Evolutionary conservation across 2,797 vertebrate genomes (phyloP).

Genomic region (Triplophysa bombifrons): DNA sequence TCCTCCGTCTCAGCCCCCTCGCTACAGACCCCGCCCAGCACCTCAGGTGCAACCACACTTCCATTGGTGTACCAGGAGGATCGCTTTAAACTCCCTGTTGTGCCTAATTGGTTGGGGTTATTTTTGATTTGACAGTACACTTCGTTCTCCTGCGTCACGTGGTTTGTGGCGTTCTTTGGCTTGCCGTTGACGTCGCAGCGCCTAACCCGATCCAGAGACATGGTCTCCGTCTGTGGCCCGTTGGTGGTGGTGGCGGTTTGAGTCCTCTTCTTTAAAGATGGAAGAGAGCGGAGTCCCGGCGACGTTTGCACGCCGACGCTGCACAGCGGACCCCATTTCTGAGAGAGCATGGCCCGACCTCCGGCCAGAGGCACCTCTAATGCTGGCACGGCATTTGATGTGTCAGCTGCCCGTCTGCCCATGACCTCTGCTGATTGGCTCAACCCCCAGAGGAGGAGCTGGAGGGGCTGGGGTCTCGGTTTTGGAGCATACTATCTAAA

Average conservation of each 20-base stretch:
- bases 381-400: conserved; percentile 79
- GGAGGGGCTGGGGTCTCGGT: conserved; percentile 56
- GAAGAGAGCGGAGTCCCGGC: conserved; percentile 89
- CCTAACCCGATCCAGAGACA: conserved; percentile 57
- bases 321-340: conserved; percentile 80
- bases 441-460: conserved; percentile 79
- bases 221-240: conserved; percentile 62
- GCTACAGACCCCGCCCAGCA: conserved; percentile 76
- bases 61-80: conserved; percentile 76
- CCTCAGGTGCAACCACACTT: conserved; percentile 77
- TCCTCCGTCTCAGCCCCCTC: conserved; percentile 66
- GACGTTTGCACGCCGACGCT: conserved; percentile 95
- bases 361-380: conserved; percentile 77
- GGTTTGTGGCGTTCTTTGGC: conserved; percentile 75
- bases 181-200: conserved; percentile 65
- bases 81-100: conserved; percentile 63
- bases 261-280: conserved; percentile 82
- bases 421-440: conserved; percentile 71
- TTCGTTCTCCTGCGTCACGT: conserved; percentile 71
- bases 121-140: conserved; percentile 77
- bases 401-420: conserved; percentile 79
- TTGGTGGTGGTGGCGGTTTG: conserved; percentile 61
- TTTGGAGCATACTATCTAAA: conserved; percentile 51
- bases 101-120: conserved; percentile 65
- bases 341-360: conserved; percentile 61